phyloP scores from a whole-genome alignment of 2,113 vertebrate genomes.

The Seriola rivoliana region DNA sequence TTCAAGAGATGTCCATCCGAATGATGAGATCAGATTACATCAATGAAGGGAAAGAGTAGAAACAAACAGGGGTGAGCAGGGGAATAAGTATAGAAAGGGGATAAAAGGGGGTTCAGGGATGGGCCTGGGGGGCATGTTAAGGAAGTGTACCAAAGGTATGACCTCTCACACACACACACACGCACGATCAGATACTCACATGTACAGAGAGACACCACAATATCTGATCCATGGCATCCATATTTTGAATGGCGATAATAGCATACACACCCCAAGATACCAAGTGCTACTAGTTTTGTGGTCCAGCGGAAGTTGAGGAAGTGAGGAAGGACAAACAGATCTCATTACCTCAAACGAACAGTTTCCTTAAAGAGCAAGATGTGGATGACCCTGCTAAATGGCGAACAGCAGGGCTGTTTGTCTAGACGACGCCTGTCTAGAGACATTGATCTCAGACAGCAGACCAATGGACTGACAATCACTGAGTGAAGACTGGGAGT shows the following conservation, averaged over 20 bases:
- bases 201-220: not conserved
- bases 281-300: conserved; percentile 36
- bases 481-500: conserved; percentile 29
- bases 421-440: conserved; percentile 57
- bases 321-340: conserved; percentile 58
- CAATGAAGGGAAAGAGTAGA: conserved; percentile 55
- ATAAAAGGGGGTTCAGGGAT: not conserved
- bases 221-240: not conserved
- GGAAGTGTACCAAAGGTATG: conserved; percentile 29
- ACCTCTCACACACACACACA: conserved; percentile 29
- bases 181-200: not conserved
- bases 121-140: conserved; percentile 13
- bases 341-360: conserved; percentile 64
- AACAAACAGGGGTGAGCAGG: conserved; percentile 47
- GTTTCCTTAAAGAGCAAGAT: conserved; percentile 52
- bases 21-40: conserved; percentile 73
- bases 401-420: conserved; percentile 51
- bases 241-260: conserved; percentile 4
- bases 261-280: conserved; percentile 7
- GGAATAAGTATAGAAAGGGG: conserved; percentile 36
- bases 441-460: conserved; percentile 66
- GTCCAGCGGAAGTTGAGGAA: conserved; percentile 32
- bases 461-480: conserved; percentile 48
- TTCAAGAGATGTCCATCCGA: conserved; percentile 68
- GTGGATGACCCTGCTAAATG: conserved; percentile 62